Evolutionary conservation across 2,888 invertebrate species (phyloP).

Genomic region (Acronicta aceris): DNA sequence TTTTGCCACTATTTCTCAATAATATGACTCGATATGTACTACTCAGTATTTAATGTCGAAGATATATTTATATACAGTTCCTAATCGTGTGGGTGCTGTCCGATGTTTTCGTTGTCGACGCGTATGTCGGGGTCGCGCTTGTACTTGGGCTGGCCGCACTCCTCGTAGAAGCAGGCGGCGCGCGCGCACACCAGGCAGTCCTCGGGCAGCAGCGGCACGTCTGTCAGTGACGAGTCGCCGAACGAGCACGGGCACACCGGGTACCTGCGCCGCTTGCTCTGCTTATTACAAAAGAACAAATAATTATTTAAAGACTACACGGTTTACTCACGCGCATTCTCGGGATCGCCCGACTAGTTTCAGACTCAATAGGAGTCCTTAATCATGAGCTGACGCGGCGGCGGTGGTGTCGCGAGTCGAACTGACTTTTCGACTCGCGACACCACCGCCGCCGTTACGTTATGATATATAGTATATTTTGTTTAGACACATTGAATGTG

Average conservation of each 20-base stretch:
- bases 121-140: conserved; percentile 74
- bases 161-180: conserved; percentile 8
- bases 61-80: not conserved
- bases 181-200: conserved; percentile 26
- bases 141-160: conserved; percentile 60
- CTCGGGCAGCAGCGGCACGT: conserved; percentile 8
- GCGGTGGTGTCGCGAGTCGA: no score
- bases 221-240: conserved; percentile 18
- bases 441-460: no score
- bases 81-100: conserved; percentile 33
- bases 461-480: no score
- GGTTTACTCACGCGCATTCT: no score
- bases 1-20: conserved; percentile 13
- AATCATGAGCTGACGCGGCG: no score
- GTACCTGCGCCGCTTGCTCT: conserved; percentile 44
- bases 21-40: conserved; percentile 6
- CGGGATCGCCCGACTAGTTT: no score
- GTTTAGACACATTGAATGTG: no score
- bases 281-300: not conserved
- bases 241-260: conserved; percentile 14
- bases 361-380: no score
- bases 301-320: no score
- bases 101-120: conserved; percentile 48
- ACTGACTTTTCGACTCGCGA: no score
- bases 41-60: no score